A percentile compares a stretch with the other conserved stretches of the same genome.
Conservation (phyloP, 2,797 vertebrate genomes). For the Phataginus tricuspis region DNA sequence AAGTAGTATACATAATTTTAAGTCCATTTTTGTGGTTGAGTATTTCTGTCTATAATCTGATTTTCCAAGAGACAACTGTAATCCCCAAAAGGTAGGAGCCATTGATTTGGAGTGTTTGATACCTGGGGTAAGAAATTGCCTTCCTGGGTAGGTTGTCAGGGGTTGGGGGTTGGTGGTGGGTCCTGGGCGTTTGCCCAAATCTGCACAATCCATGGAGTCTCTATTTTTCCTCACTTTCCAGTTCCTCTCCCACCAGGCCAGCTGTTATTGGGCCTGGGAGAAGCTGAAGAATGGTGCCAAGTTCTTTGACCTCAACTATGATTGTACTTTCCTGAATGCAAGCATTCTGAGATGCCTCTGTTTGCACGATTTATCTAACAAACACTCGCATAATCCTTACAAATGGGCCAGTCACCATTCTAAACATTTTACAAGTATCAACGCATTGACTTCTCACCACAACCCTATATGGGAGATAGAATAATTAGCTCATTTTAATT, state of each 20-base stretch:
- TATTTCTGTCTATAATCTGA: conserved; percentile 10
- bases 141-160: not conserved
- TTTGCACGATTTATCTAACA: conserved; percentile 36
- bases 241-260: not conserved
- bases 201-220: not conserved
- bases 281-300: conserved; percentile 6
- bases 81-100: not conserved
- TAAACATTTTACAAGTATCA: conserved; percentile 8
- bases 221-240: not conserved
- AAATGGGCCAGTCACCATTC: not conserved
- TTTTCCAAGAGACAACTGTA: conserved; percentile 34
- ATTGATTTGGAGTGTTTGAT: not conserved
- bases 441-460: not conserved
- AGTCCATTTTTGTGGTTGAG: not conserved
- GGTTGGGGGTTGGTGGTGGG: not conserved
- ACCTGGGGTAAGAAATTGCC: not conserved
- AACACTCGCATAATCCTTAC: conserved; percentile 9
- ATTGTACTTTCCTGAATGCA: not conserved
- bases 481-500: conserved; percentile 15
- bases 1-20: not conserved
- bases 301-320: conserved; percentile 24
- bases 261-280: not conserved
- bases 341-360: conserved; percentile 10
- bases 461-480: not conserved
- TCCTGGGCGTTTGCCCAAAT: not conserved